Conservation (phyloP, 2,797 vertebrate species). For the Ctenosaura bakeri region DNA sequence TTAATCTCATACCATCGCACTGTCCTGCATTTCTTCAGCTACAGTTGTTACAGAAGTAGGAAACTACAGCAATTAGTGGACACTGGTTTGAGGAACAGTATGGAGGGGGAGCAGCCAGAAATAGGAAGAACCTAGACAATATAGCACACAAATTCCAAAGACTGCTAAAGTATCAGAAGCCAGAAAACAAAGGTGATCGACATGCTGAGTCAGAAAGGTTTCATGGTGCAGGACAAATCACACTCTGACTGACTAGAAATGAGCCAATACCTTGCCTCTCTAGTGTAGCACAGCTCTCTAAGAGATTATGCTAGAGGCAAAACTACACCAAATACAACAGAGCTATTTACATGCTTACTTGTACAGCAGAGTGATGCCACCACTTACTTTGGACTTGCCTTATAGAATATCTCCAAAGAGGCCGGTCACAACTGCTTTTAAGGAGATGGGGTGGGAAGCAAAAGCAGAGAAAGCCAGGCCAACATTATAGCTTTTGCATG, state of each 20-base stretch:
- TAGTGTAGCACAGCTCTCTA: neutral
- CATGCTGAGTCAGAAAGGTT: neutral
- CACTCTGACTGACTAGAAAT: neutral
- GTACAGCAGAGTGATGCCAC: neutral
- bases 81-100: neutral
- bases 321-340: neutral
- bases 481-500: neutral
- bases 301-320: neutral
- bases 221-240: neutral
- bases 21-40: neutral
- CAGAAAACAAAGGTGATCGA: neutral
- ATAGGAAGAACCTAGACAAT: neutral
- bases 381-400: neutral
- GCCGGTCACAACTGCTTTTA: neutral
- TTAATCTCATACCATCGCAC: neutral
- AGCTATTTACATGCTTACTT: neutral
- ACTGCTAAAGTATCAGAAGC: neutral
- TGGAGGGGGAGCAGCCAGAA: neutral
- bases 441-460: neutral
- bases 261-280: neutral
- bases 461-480: neutral
- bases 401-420: neutral
- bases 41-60: neutral
- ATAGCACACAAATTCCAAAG: neutral
- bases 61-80: neutral